phyloP scores from a whole-genome alignment of 1,140 invertebrate species.

The Zaprionus camerounensis region DNA sequence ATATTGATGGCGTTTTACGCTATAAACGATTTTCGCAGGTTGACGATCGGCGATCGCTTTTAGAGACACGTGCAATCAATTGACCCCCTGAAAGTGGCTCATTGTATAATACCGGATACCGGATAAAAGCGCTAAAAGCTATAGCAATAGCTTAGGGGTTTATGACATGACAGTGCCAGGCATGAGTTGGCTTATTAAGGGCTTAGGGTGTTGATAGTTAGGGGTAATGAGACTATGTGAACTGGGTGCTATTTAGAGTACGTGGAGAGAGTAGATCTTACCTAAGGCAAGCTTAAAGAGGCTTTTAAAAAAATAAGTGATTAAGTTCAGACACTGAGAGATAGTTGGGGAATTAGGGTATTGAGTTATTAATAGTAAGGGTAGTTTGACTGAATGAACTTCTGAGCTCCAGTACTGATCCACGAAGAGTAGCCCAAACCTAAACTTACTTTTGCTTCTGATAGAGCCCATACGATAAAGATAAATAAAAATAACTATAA shows the following conservation, averaged over 20 bases:
- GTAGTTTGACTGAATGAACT: no score
- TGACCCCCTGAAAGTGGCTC: constrained; percentile 29
- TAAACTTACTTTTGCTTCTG: no score
- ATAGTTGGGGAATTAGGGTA: no score
- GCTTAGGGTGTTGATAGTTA: neutral
- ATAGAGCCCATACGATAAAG: no score
- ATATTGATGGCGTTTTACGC: constrained; percentile 34
- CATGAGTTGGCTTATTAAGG: neutral
- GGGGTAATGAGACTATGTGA: neutral
- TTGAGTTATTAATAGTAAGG: no score
- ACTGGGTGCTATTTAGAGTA: neutral
- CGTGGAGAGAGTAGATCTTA: no score
- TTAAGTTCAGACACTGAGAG: no score
- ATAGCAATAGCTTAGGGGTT: neutral
- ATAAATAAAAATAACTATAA: no score
- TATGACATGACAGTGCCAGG: neutral
- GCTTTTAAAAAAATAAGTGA: accelerated
- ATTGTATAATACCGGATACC: constrained; percentile 22
- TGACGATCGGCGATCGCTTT: constrained; percentile 19
- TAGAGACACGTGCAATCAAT: constrained; percentile 38
- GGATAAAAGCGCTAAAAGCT: neutral
- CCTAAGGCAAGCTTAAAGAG: no score
- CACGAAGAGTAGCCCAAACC: no score
- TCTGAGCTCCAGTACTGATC: no score
- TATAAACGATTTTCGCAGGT: constrained; percentile 24